These are phyloP conservation scores for Eupithecia exiguata DNA, from an alignment of 2,888 invertebrate genomes.

Conservation along the genomic window DNA sequence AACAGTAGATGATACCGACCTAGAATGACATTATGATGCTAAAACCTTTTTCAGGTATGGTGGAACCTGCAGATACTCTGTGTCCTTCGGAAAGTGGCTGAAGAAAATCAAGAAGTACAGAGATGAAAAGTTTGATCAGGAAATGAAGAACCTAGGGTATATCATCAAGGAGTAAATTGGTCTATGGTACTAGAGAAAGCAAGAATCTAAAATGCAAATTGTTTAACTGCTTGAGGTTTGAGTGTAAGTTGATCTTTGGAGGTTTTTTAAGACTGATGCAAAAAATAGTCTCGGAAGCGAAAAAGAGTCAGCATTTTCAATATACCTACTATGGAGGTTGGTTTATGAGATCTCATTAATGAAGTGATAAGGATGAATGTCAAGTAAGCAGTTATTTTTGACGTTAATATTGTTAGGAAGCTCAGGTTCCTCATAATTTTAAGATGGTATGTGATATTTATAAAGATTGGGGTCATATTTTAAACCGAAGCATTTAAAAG, in stretches of 20 bases:
- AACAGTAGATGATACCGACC: neutral
- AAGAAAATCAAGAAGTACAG: constrained; percentile 80
- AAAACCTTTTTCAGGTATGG: constrained; percentile 49
- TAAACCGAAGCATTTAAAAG: constrained; percentile 18
- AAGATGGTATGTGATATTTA: constrained; percentile 21
- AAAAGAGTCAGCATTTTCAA: neutral
- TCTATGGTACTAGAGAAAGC: neutral
- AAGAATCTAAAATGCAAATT: neutral
- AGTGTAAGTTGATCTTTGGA: neutral
- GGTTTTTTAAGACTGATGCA: neutral
- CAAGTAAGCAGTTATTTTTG: neutral
- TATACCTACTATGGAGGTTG: neutral
- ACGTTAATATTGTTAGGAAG: neutral
- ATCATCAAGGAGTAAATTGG: constrained; percentile 72
- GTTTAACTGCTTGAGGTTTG: neutral
- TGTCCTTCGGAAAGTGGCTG: constrained; percentile 83
- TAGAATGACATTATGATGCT: neutral
- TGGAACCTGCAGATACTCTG: constrained; percentile 82
- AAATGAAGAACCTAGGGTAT: constrained; percentile 86
- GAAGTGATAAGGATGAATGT: neutral
- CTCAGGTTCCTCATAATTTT: neutral
- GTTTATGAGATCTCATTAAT: neutral
- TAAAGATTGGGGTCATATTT: constrained; percentile 15
- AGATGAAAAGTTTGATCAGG: constrained; percentile 82
- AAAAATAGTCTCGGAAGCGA: neutral